A percentile compares a stretch with the other conserved stretches of the same genome.
Evolutionary conservation across 2,888 invertebrate species (phyloP).

Genomic region (Hymenopus coronatus): DNA sequence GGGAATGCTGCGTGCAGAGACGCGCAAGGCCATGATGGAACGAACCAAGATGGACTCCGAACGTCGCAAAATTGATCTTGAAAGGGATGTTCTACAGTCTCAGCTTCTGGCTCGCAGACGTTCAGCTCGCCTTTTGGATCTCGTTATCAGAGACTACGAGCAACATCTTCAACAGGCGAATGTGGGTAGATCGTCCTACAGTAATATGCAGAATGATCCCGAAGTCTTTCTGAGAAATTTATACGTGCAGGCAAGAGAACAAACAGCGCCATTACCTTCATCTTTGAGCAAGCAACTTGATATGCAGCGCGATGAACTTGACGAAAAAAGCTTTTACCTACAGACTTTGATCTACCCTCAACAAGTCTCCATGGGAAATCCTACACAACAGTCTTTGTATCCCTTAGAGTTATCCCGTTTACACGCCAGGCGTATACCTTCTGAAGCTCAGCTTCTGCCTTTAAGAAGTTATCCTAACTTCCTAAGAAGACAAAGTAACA

Average conservation of each 20-base stretch:
- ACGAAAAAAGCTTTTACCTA: background rate
- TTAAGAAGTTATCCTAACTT: background rate
- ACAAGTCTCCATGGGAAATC: background rate
- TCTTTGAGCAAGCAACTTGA: background rate
- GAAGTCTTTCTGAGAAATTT: background rate
- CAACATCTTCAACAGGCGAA: background rate
- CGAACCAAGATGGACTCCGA: constrained; percentile 22
- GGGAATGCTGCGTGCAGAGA: constrained; percentile 30
- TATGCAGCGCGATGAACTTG: background rate
- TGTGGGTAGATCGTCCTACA: background rate
- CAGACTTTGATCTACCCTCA: background rate
- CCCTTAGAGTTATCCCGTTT: background rate
- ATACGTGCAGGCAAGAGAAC: background rate
- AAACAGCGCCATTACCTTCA: background rate
- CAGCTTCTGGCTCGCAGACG: constrained; percentile 27
- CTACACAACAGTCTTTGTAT: background rate
- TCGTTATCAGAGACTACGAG: background rate
- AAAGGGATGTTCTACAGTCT: constrained; percentile 31
- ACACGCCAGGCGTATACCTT: background rate
- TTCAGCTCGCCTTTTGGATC: constrained; percentile 7
- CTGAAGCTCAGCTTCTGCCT: background rate
- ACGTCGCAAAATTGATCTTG: constrained; percentile 29
- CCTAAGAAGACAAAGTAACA: background rate
- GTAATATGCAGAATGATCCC: background rate
- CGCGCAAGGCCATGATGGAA: constrained; percentile 23